phyloP scores from a whole-genome alignment of 2,888 invertebrate genomes.

The Gastrophysa polygoni region DNA sequence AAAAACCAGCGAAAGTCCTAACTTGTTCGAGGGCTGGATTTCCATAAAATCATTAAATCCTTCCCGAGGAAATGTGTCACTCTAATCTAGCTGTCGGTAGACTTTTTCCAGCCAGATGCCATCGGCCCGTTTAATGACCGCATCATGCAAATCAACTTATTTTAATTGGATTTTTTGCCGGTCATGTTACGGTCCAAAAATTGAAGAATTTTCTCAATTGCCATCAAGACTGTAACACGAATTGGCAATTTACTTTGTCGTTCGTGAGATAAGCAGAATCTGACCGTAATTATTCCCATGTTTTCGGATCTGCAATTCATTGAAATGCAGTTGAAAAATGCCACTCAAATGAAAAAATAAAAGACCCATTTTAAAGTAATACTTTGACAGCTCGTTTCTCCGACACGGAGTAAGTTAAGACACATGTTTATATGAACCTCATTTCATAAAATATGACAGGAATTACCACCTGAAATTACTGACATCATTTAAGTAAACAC shows the following conservation, averaged over 20 bases:
- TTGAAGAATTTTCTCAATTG: not conserved
- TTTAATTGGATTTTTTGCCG: not conserved
- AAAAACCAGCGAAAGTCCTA: not conserved
- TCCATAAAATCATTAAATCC: constrained; percentile 9
- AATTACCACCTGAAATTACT: too few species aligned
- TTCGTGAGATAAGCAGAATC: not conserved
- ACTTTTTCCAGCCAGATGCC: constrained; percentile 1
- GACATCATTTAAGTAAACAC: too few species aligned
- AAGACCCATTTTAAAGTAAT: too few species aligned
- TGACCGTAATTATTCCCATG: not conserved
- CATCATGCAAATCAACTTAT: constrained; percentile 11
- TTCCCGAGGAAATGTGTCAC: constrained; percentile 6
- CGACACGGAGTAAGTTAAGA: too few species aligned
- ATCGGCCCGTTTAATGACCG: constrained; percentile 4
- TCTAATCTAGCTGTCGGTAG: constrained; percentile 10
- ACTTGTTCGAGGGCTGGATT: not conserved
- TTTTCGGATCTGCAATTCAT: not conserved
- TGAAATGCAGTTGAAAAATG: not conserved
- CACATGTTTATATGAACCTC: too few species aligned
- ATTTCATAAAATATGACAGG: too few species aligned
- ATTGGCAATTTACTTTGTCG: not conserved
- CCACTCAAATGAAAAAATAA: too few species aligned
- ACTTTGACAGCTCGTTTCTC: too few species aligned
- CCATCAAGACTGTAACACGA: not conserved
- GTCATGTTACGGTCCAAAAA: not conserved